These are phyloP conservation scores for Cavia aperea DNA, from an alignment of 2,113 vertebrate species.

Conservation along the genomic window DNA sequence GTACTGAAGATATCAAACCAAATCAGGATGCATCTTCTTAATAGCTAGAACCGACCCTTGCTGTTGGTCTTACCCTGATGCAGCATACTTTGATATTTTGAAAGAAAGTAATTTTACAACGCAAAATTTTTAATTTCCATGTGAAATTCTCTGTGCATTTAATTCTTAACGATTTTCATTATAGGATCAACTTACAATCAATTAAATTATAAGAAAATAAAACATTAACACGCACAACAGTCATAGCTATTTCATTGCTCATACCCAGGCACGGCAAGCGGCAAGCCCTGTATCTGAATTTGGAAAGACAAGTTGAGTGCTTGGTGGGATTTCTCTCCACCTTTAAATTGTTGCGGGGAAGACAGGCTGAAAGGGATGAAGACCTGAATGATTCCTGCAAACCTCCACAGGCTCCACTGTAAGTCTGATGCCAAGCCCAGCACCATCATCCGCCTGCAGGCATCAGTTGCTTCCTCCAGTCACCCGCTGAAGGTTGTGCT, in stretches of 20 bases:
- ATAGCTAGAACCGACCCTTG: not conserved
- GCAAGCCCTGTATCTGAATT: not conserved
- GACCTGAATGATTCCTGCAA: not conserved
- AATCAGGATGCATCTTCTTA: not conserved
- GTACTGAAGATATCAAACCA: not conserved
- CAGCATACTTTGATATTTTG: not conserved
- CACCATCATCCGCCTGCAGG: not conserved
- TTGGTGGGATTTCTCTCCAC: not conserved
- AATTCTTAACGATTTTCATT: not conserved
- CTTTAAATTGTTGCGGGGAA: not conserved
- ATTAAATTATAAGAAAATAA: not conserved
- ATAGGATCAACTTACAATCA: not conserved
- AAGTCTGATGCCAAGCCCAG: not conserved
- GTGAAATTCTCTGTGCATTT: not conserved
- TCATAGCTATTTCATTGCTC: not conserved
- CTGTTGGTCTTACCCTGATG: not conserved
- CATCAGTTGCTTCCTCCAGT: not conserved
- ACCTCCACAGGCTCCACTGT: not conserved
- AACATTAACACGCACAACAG: not conserved
- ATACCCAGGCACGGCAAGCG: not conserved
- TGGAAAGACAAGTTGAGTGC: not conserved
- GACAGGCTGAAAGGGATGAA: not conserved
- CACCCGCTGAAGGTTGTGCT: not conserved
- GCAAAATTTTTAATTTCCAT: conserved; percentile 1
- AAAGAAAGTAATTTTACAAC: not conserved